These are phyloP conservation scores for Polypedilum pembai DNA, from an alignment of 1,140 invertebrate species.

Conservation along the genomic window DNA sequence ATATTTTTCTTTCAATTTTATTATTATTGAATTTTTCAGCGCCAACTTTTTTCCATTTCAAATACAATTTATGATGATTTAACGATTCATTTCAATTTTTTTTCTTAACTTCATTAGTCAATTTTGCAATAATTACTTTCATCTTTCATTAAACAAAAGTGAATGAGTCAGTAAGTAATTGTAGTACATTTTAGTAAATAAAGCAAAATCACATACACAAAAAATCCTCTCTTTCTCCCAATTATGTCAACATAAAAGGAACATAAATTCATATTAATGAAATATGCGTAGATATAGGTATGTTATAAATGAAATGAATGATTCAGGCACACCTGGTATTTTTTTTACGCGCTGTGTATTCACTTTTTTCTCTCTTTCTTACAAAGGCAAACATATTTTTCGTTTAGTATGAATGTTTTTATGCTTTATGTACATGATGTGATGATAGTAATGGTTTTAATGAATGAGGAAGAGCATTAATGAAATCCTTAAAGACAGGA, in stretches of 20 bases:
- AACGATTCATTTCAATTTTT: background rate
- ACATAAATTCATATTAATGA: slow-evolving; percentile 26
- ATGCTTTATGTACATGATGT: background rate
- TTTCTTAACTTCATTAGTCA: background rate
- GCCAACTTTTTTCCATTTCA: background rate
- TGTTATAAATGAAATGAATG: background rate
- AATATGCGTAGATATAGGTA: background rate
- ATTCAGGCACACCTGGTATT: slow-evolving; percentile 22
- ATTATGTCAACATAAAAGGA: slow-evolving; percentile 23
- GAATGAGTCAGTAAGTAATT: background rate
- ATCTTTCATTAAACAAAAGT: background rate
- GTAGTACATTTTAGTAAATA: background rate
- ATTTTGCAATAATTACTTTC: background rate
- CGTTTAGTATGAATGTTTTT: background rate
- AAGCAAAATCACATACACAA: background rate
- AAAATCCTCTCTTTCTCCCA: slow-evolving; percentile 20
- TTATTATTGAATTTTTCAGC: background rate
- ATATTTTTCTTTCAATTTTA: background rate
- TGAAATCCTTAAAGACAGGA: background rate
- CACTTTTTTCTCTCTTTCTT: slow-evolving; percentile 1
- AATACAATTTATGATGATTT: background rate
- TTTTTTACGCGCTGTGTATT: background rate
- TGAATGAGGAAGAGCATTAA: background rate
- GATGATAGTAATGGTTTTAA: slow-evolving; percentile 2
- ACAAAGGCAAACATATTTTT: background rate